Evolutionary conservation across 2,113 vertebrate species (phyloP), one percentile per base, ranked within the genome.

Genomic region (Corythaeola cristata): DNA sequence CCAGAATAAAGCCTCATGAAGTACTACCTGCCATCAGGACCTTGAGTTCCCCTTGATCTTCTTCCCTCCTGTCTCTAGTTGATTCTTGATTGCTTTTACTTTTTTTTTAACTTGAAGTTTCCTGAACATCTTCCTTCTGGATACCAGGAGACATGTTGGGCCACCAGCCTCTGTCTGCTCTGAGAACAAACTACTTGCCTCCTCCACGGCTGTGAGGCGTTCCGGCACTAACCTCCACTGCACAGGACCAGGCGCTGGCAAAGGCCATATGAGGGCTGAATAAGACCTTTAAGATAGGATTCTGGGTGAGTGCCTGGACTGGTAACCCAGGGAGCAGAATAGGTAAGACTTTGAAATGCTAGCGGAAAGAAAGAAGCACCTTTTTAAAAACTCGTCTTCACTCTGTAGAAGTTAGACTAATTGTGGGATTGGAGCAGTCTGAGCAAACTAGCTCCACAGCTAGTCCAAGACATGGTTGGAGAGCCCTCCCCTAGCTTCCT

Each of bases 211-310:
- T 59, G 15, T 13, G 45, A 15, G 15, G 15, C 20, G 30, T 33
- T 93, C 27, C 86, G 75, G 30, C 27, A 50, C 55, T 35, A 58
- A 66, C 33, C 39, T 47, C 45, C 53, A 8, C 19, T 62, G 55
- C 82, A 56, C 30, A 73, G 75, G 45, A 73, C 15, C 37, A 30
- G 8, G 23, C 37, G 59, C 41, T 84, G 75, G 45, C 72, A 89
- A 58, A 55, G 50, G 47, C 52, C 10, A 0, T 4, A 33, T 0
- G 0, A 63, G 60, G 69, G 45, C 39, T 45, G 56, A 60, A 3
- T 16, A 39, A 69, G 33, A 53, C 30, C 37, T 76, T 73, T 22
- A 64, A 76, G 32, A 68, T 24, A 30, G 0, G 3, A 78, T 45
- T 24, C 81, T 73, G 49, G 27, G 37, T 37, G 37, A 77, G 50